These are phyloP conservation scores for Drosophila equinoxialis DNA, from an alignment of 1,140 invertebrate species.

Conservation along the genomic window DNA sequence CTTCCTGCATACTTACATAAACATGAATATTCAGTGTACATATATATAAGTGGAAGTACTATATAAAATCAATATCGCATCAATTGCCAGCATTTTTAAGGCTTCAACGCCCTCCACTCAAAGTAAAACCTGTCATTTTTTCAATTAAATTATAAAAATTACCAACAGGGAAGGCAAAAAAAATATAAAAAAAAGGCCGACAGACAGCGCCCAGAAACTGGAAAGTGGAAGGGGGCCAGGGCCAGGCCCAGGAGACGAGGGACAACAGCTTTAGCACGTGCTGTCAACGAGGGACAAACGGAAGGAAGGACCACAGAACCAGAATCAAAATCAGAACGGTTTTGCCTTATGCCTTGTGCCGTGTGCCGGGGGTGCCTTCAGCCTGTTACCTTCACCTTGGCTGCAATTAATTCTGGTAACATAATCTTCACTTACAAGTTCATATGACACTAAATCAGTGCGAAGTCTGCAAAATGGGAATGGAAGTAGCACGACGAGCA, in stretches of 20 bases:
- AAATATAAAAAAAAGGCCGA: conserved; percentile 12
- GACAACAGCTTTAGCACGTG: conserved; percentile 64
- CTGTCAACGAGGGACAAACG: conserved; percentile 55
- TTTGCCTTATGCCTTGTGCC: conserved; percentile 9
- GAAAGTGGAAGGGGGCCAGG: background rate
- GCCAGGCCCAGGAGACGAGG: background rate
- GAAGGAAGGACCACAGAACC: conserved; percentile 24
- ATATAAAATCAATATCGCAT: conserved; percentile 66
- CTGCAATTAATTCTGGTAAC: conserved; percentile 80
- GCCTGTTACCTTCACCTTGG: conserved; percentile 69
- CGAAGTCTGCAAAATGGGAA: conserved; percentile 29
- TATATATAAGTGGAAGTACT: conserved; percentile 6
- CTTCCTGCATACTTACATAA: conserved; percentile 8
- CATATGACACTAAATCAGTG: conserved; percentile 81
- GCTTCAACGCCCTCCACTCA: conserved; percentile 44
- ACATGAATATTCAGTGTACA: background rate
- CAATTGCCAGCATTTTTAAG: conserved; percentile 67
- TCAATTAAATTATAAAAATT: conserved; percentile 79
- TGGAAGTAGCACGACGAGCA: background rate
- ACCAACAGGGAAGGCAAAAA: conserved; percentile 25
- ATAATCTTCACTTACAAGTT: conserved; percentile 81
- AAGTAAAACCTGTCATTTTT: conserved; percentile 63
- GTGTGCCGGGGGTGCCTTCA: conserved; percentile 18
- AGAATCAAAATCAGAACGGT: background rate
- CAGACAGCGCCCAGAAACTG: background rate